Evolutionary conservation across 2,888 invertebrate species (phyloP).

Genomic region (Vandiemenella viatica): DNA sequence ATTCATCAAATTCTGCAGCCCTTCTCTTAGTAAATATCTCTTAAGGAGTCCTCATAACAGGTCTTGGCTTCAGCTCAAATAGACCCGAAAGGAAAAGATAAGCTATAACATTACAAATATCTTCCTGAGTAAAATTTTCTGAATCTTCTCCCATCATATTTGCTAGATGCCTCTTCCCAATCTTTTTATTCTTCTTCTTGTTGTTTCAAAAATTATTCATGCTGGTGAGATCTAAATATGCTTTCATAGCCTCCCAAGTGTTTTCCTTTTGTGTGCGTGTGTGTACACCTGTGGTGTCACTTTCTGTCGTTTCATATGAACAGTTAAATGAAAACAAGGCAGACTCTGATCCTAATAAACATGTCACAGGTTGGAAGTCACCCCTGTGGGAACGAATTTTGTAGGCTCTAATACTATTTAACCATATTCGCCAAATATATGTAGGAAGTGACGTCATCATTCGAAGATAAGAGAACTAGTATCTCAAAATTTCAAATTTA

Average conservation of each 20-base stretch:
- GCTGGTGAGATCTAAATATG: constrained; percentile 67
- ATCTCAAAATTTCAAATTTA: no score
- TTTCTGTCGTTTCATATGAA: no score
- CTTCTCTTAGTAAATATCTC: constrained; percentile 71
- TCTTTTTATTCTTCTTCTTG: constrained; percentile 67
- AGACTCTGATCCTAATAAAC: no score
- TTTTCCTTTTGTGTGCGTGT: no score
- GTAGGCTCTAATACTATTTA: no score
- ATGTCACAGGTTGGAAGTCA: no score
- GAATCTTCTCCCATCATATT: constrained; percentile 97
- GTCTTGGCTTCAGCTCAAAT: constrained; percentile 68
- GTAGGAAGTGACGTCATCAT: no score
- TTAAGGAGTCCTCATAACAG: constrained; percentile 78
- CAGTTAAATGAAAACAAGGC: no score
- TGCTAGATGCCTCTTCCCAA: constrained; percentile 89
- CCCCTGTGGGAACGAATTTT: no score
- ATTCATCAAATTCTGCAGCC: constrained; percentile 78
- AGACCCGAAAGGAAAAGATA: constrained; percentile 93
- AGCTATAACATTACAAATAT: constrained; percentile 72
- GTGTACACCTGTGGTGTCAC: no score
- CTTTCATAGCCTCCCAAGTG: constrained; percentile 77
- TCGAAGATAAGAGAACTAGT: no score
- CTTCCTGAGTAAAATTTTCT: constrained; percentile 71
- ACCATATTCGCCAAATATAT: no score
- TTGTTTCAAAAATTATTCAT: constrained; percentile 69